A percentile compares a stretch with the other conserved stretches of the same genome.
Conservation (phyloP, 2,113 vertebrate genomes). For the Marmota flaviventris region DNA sequence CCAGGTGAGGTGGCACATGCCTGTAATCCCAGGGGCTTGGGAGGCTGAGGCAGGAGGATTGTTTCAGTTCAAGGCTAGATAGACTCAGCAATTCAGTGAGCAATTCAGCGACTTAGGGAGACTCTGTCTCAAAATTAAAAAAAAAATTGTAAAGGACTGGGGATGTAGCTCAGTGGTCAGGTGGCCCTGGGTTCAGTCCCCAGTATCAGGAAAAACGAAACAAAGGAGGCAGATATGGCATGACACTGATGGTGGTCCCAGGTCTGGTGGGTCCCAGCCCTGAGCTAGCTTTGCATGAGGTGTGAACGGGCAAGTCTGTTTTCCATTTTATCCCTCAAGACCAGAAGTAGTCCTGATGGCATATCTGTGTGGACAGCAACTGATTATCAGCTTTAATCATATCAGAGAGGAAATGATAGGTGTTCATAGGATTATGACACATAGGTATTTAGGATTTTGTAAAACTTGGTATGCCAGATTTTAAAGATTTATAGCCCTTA, state of each 20-base stretch:
- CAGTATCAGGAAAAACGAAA: too few relatives aligned
- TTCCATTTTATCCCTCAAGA: neutral
- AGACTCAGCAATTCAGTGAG: too few relatives aligned
- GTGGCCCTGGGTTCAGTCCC: too few relatives aligned
- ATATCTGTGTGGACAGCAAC: neutral
- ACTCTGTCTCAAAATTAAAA: too few relatives aligned
- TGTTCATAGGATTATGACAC: neutral
- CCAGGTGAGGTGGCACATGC: too few relatives aligned
- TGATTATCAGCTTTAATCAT: neutral
- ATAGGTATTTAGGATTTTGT: conserved; percentile 27
- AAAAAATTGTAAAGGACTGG: too few relatives aligned
- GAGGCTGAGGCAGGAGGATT: too few relatives aligned
- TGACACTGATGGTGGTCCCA: neutral
- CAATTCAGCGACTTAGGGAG: too few relatives aligned
- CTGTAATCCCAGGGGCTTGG: too few relatives aligned
- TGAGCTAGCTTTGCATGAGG: neutral
- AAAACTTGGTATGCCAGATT: neutral
- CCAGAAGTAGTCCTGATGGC: neutral
- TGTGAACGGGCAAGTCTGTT: neutral
- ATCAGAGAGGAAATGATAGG: conserved; percentile 5
- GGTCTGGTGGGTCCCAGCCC: neutral
- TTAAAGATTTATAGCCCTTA: conserved; percentile 23
- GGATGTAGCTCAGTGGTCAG: too few relatives aligned
- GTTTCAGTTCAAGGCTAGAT: too few relatives aligned
- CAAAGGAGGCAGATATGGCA: too few relatives aligned